Base-by-base conservation (phyloP, 2,888 invertebrate species). In the Sesamia inferens region DNA sequence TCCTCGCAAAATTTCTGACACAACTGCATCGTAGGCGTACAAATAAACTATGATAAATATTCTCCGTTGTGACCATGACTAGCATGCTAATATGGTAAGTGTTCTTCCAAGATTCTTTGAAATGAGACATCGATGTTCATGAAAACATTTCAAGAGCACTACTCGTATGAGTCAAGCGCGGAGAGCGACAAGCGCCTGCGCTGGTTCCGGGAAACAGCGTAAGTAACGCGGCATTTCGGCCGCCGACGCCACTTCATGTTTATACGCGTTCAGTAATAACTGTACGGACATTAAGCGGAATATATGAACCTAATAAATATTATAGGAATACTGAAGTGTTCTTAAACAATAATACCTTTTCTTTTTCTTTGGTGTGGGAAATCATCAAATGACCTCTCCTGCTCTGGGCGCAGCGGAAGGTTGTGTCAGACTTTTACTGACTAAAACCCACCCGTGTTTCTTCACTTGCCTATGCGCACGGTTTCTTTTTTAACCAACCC, bases 81-180 rank as follows among this genome's bases (percentile, higher is more conserved):
- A 24, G 78, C 57, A 39, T 13, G 24, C 64, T 70, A 65, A 75
- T 63, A 83, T 58, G 68, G 70, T 19, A 47, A 74, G 7, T 57
- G 22, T 57, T 55, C 24, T 72, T 68, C 13, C 4, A 47, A 82
- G 24, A 69, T 71, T 74, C 59, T 61, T 66, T 63, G 59, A 58
- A 61, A 72, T 67, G 71, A 48, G 80, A 78, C 75, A 75, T 59
- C 71, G 44, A 72, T 67, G 73, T 72, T 74, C 64, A 59, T 74
- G 78, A 83, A 86, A 81, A 79, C 22, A 76, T 81, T 86, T 86
- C 85, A 86, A 86, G 86, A 79, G 75, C 83, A 82, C 58, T 74
- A 72, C 68, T 61, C 62, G 76, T 62, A 81, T 83, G 86, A 86
- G 80, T 86, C 85, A 86, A 86, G 79, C 70, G 74, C 73, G 71